phyloP scores from a whole-genome alignment of 1,140 invertebrate species.

The Neuroterus valhalla region DNA sequence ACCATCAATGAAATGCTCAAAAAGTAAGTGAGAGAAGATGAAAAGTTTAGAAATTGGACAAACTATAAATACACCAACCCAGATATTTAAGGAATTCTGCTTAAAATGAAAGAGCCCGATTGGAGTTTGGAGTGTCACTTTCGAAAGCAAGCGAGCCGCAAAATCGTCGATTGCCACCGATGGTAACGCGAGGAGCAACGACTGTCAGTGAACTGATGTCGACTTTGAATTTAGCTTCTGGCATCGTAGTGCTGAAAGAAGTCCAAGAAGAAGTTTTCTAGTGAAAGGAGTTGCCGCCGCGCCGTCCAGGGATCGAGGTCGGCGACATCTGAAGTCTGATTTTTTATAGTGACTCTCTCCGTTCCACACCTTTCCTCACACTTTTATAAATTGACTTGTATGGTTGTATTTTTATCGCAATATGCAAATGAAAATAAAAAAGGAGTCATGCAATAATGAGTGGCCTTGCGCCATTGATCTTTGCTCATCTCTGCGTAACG shows the following conservation, averaged over 20 bases:
- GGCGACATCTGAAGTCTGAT: no score
- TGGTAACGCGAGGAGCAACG: constrained; percentile 41
- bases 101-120: background rate
- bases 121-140: constrained; percentile 36
- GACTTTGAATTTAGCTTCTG: background rate
- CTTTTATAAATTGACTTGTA: no score
- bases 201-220: constrained; percentile 39
- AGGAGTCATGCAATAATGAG: no score
- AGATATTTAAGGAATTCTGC: background rate
- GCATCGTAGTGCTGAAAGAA: no score
- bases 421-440: no score
- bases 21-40: background rate
- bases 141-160: constrained; percentile 2
- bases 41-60: background rate
- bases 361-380: no score
- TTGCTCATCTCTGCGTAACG: background rate
- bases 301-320: no score
- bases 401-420: no score
- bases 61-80: background rate
- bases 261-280: no score
- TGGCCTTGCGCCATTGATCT: no score
- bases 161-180: background rate
- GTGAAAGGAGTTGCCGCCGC: no score
- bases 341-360: no score
- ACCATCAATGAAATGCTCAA: background rate